Percentiles rank a stretch among this genome's conserved stretches.
phyloP scores from a whole-genome alignment of 2,113 vertebrate species.

The Hyla sarda region DNA sequence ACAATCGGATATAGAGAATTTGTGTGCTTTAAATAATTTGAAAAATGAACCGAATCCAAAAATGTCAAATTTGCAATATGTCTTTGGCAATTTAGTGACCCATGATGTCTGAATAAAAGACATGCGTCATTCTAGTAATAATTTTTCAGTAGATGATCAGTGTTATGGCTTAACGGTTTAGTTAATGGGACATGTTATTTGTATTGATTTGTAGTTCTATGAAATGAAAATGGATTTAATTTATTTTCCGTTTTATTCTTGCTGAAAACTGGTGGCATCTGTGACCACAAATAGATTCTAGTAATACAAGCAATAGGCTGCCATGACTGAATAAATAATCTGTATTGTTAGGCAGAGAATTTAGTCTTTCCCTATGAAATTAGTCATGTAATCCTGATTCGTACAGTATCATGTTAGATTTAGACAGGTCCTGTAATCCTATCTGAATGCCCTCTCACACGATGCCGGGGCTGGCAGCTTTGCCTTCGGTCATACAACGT shows the following conservation, averaged over 20 bases:
- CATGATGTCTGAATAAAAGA: neutral
- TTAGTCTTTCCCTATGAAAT: neutral
- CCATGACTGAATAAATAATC: neutral
- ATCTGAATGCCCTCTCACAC: constrained; percentile 19
- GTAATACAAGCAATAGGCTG: neutral
- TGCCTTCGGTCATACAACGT: constrained; percentile 17
- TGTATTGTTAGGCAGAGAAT: neutral
- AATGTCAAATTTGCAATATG: neutral
- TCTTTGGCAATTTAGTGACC: neutral
- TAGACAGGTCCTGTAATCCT: constrained; percentile 20
- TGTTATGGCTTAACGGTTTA: neutral
- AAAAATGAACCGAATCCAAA: neutral
- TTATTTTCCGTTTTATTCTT: neutral
- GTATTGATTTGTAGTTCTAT: neutral
- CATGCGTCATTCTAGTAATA: neutral
- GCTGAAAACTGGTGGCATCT: neutral
- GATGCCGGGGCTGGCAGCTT: neutral
- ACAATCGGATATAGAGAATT: neutral
- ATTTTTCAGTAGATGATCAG: neutral
- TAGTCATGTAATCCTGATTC: constrained; percentile 20
- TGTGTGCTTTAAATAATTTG: too few relatives aligned
- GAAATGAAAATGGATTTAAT: neutral
- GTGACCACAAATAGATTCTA: too few relatives aligned
- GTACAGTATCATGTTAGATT: constrained; percentile 19
- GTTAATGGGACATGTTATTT: neutral